A percentile compares a stretch with the other conserved stretches of the same genome.
These are phyloP conservation scores for Natator depressus DNA, from an alignment of 2,113 vertebrate species.

Conservation along the genomic window DNA sequence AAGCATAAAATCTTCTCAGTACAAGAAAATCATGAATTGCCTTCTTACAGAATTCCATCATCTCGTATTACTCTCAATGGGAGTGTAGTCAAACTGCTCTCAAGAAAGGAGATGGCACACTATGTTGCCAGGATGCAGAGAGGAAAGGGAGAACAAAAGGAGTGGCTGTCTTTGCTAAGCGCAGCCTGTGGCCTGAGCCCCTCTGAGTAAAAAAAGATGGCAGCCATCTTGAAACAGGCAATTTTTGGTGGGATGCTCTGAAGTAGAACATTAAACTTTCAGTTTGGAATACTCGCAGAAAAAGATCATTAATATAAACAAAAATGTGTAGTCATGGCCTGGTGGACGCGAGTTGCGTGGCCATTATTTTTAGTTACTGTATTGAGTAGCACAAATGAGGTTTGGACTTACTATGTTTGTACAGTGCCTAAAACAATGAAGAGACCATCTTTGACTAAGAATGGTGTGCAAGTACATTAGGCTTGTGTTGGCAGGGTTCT, in stretches of 20 bases:
- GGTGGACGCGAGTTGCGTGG: rapidly evolving
- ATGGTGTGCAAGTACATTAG: neutral
- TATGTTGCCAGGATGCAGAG: neutral
- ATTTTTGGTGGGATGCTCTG: neutral
- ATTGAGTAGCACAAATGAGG: rapidly evolving
- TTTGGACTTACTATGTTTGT: too few species aligned
- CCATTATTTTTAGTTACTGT: neutral
- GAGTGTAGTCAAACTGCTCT: neutral
- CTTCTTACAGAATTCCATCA: neutral
- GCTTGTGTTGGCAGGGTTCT: neutral
- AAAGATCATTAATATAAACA: neutral
- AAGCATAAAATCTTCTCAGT: neutral
- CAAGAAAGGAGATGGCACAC: neutral
- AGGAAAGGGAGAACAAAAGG: neutral
- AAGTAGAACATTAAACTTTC: neutral
- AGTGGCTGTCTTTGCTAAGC: neutral
- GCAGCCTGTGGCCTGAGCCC: neutral
- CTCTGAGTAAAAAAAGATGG: neutral
- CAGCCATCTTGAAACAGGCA: neutral
- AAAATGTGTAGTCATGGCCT: rapidly evolving
- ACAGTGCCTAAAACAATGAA: neutral
- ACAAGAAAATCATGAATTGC: neutral
- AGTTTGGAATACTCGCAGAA: neutral
- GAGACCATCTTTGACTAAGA: neutral
- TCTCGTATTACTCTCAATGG: neutral